These are phyloP conservation scores for Ceyx melanurus DNA, from an alignment of 2,113 vertebrate species.

Conservation along the genomic window DNA sequence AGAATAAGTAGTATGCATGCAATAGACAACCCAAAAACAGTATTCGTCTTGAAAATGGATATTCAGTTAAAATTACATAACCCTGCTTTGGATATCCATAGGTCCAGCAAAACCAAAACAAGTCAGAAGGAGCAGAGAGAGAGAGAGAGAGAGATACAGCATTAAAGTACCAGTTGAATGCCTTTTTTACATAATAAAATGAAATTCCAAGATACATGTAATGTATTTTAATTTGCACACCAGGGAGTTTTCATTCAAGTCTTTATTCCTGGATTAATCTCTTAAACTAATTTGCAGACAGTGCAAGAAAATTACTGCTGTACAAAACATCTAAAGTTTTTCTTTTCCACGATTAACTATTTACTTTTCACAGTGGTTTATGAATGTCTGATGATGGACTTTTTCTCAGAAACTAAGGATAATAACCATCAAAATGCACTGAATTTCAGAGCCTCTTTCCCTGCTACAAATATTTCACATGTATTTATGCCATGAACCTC, in stretches of 20 bases:
- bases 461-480: neutral
- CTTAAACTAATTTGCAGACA: neutral
- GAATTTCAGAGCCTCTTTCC: neutral
- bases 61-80: neutral
- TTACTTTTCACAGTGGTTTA: neutral
- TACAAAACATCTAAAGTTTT: neutral
- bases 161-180: neutral
- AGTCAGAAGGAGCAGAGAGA: neutral
- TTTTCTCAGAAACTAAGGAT: neutral
- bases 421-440: neutral
- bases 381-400: neutral
- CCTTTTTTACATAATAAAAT: neutral
- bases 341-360: neutral
- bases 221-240: neutral
- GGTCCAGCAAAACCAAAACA: neutral
- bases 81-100: neutral
- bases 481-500: neutral
- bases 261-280: neutral
- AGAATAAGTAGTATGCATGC: neutral
- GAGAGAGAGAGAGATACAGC: neutral
- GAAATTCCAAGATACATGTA: neutral
- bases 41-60: neutral
- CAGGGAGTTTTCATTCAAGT: neutral
- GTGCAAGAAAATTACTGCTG: neutral
- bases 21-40: neutral